Evolutionary conservation across 1,140 invertebrate genomes (phyloP).

Genomic region (Ceratitis capitata): DNA sequence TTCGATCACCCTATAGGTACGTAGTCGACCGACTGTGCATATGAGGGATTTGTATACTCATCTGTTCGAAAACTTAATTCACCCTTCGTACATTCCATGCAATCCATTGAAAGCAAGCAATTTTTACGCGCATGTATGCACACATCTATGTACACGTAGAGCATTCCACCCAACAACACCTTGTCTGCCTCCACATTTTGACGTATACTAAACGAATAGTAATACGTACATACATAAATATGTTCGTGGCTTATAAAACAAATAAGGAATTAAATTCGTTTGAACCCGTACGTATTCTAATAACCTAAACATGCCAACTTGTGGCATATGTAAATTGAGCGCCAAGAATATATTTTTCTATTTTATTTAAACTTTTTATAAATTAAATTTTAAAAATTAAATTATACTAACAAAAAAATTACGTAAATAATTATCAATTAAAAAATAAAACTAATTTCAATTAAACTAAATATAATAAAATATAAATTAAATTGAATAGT

Average conservation of each 20-base stretch:
- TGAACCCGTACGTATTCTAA: neutral
- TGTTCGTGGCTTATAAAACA: neutral
- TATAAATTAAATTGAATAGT: no score
- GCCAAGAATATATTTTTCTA: no score
- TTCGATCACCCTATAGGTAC: neutral
- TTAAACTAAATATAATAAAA: no score
- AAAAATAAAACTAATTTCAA: no score
- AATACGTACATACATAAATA: slow-evolving; percentile 17
- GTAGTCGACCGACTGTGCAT: neutral
- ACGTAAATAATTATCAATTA: no score
- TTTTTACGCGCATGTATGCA: no score
- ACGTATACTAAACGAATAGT: neutral
- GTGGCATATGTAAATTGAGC: neutral
- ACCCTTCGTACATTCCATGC: neutral
- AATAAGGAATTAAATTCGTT: neutral
- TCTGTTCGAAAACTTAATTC: neutral
- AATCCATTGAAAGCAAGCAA: neutral
- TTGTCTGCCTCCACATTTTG: neutral
- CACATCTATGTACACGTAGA: no score
- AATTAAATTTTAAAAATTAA: no score
- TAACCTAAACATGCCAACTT: neutral
- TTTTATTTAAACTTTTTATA: no score
- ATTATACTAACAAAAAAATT: no score
- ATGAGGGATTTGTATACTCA: neutral
- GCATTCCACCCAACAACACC: neutral